phyloP scores from a whole-genome alignment of 2,888 invertebrate genomes.

The Dusona sp. region DNA sequence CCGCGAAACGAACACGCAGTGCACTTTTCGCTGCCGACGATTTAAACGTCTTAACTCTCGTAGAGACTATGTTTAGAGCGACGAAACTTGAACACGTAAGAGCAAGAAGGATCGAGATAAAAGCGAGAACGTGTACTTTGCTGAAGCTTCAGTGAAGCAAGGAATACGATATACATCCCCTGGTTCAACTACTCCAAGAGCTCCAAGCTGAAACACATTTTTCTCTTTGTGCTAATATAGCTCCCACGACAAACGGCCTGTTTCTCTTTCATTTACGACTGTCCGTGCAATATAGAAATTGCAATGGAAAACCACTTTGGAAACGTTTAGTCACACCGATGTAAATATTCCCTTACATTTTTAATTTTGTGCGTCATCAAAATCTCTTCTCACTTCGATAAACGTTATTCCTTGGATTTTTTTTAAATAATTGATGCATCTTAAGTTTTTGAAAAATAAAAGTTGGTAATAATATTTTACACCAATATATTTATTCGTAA shows the following conservation, averaged over 20 bases:
- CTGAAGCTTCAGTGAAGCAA: conserved; percentile 59
- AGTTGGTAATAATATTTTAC: not conserved
- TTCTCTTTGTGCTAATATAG: conserved; percentile 52
- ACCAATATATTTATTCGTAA: too few relatives aligned
- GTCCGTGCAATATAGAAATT: conserved; percentile 39
- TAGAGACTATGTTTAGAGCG: conserved; percentile 65
- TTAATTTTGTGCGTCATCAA: conserved; percentile 31
- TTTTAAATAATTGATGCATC: not conserved
- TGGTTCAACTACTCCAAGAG: conserved; percentile 27
- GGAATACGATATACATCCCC: conserved; percentile 40
- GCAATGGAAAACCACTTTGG: conserved; percentile 48
- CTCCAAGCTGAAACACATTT: conserved; percentile 57
- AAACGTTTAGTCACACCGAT: conserved; percentile 57
- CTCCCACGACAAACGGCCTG: conserved; percentile 55
- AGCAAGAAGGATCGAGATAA: conserved; percentile 50
- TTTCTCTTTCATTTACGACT: conserved; percentile 58
- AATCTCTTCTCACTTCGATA: not conserved
- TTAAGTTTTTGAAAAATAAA: not conserved
- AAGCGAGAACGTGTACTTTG: conserved; percentile 55
- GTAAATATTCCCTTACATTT: conserved; percentile 32
- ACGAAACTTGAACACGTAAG: conserved; percentile 35
- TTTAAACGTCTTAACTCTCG: conserved; percentile 51
- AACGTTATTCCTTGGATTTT: not conserved
- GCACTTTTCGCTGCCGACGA: conserved; percentile 62
- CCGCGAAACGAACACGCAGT: conserved; percentile 36